These are phyloP conservation scores for Tipula vernalis DNA, from an alignment of 2,888 invertebrate genomes.

Conservation along the genomic window DNA sequence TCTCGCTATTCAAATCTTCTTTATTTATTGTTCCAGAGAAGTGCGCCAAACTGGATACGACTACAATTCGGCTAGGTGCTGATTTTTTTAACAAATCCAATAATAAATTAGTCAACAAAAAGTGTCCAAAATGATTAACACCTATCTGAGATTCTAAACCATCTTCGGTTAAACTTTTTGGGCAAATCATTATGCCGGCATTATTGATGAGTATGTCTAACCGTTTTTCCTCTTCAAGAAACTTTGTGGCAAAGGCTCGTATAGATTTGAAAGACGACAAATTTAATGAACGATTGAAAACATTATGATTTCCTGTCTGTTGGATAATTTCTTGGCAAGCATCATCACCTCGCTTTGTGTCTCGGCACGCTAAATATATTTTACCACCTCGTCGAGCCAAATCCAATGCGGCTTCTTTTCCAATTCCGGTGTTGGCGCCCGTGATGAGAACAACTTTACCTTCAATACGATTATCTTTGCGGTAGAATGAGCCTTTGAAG, in stretches of 20 bases:
- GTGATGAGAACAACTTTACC: constrained; percentile 54
- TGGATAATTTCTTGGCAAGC: constrained; percentile 52
- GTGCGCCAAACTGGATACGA: constrained; percentile 56
- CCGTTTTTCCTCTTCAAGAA: constrained; percentile 40
- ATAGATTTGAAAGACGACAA: constrained; percentile 60
- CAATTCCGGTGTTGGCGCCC: constrained; percentile 64
- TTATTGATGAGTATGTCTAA: constrained; percentile 70
- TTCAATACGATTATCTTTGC: constrained; percentile 29
- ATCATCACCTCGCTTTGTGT: constrained; percentile 56
- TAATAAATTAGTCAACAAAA: constrained; percentile 61
- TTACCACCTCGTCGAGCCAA: constrained; percentile 57
- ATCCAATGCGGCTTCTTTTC: constrained; percentile 52
- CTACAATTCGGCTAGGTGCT: constrained; percentile 54
- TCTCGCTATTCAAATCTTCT: constrained; percentile 55
- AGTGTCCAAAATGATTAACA: constrained; percentile 72
- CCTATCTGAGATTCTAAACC: constrained; percentile 73
- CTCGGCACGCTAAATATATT: constrained; percentile 69
- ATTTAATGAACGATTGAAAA: constrained; percentile 65
- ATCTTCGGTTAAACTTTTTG: constrained; percentile 51
- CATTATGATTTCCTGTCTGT: constrained; percentile 53
- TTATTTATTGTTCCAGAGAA: constrained; percentile 48
- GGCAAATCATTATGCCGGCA: constrained; percentile 67
- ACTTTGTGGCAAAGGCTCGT: constrained; percentile 45
- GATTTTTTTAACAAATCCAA: constrained; percentile 47
- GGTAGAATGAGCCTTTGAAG: background rate